Conservation (phyloP, 2,888 invertebrate species). For the Colostygia pectinataria region DNA sequence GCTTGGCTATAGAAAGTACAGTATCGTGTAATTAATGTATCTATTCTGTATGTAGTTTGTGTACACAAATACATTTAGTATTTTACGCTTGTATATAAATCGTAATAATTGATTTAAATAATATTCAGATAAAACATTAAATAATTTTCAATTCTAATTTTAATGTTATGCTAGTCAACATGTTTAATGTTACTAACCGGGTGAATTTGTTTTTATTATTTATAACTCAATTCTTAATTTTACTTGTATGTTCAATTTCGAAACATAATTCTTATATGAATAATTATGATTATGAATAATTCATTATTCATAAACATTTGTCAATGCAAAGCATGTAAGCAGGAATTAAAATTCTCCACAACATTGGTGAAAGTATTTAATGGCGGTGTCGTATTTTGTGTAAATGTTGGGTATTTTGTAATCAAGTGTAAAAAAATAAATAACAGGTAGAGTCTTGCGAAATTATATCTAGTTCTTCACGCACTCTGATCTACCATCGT, state of each 20-base stretch:
- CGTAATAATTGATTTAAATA: conserved; percentile 3
- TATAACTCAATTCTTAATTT: background rate
- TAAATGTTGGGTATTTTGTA: conserved; percentile 7
- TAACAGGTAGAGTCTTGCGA: no score
- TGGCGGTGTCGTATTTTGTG: background rate
- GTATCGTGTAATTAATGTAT: conserved; percentile 18
- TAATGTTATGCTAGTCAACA: conserved; percentile 60
- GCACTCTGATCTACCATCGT: no score
- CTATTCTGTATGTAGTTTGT: conserved; percentile 33
- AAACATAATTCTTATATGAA: background rate
- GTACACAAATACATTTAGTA: conserved; percentile 51
- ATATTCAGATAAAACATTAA: conserved; percentile 14
- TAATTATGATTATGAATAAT: no score
- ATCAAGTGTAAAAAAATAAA: no score
- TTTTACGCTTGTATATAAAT: conserved; percentile 53
- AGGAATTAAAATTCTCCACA: background rate
- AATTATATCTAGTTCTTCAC: no score
- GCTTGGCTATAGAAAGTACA: conserved; percentile 45
- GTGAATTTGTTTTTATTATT: conserved; percentile 4
- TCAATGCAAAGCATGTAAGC: conserved; percentile 4
- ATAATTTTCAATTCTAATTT: conserved; percentile 55
- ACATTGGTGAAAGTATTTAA: conserved; percentile 5
- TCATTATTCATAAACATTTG: background rate
- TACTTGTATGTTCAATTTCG: background rate
- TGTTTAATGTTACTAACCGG: conserved; percentile 48